Base-by-base conservation (phyloP, 2,113 vertebrate species). In the Harpagus bidentatus region DNA sequence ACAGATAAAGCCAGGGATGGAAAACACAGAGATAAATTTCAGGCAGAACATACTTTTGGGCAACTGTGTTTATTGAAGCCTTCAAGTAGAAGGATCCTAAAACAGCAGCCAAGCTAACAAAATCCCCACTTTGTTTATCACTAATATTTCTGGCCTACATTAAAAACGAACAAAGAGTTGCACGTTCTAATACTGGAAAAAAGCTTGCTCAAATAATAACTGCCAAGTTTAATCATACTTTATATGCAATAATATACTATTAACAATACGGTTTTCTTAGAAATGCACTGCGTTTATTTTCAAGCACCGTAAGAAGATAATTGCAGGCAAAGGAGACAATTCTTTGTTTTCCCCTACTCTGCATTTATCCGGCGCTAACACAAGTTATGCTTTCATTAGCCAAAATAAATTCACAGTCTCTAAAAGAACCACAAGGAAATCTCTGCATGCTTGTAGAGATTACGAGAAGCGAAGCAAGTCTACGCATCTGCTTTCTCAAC, bases 301-400 rank as follows among this genome's bases (percentile, higher is more conserved):
- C 94, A 97, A 94, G 95, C 83, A 97, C 45, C 1, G 1, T 87
- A 87, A 93, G 69, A 87, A 89, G 88, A 85, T 87, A 95, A 97
- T 82, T 94, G 81, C 65, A 94, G 85, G 93, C 85, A 90, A 95
- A 95, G 55, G n/a, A 85, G 71, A 88, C 67, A 86, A 62, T 59
- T 53, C 77, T 90, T 80, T 88, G 82, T 92, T 82, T 95, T 83
- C 36, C 36, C 66, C 36, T 61, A 20, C 71, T 66, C 66, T 50
- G 50, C 82, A 58, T 82, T 96, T 95, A 93, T 66, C 43, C 34
- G 3, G 36, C 78, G 67, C 87, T 61, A 87, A 93, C 25, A 47
- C 16, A 38, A 82, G 66, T 56, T 91, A 48, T 0, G 18, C 65
- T 90, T 94, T 56, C 52, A 74, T 84, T 67, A 86, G 77, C 61